phyloP scores from a whole-genome alignment of 1,140 invertebrate species.

The Macrosteles quadrilineatus region DNA sequence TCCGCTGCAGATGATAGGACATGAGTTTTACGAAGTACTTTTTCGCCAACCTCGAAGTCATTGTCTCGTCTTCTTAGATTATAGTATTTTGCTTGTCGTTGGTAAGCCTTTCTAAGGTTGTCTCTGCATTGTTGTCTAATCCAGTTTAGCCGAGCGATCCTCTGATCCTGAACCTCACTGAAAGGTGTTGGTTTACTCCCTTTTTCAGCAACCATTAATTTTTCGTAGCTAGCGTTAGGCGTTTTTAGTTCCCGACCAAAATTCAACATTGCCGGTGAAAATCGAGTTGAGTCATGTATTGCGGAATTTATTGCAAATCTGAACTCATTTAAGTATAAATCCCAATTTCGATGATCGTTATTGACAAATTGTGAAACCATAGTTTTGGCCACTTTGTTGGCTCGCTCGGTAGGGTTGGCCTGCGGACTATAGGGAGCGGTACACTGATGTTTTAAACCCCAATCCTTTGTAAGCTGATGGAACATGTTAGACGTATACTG shows the following conservation, averaged over 20 bases:
- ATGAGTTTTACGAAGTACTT: background rate
- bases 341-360: slow-evolving; percentile 47
- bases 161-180: background rate
- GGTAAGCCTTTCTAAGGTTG: background rate
- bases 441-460: background rate
- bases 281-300: slow-evolving; percentile 45
- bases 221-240: background rate
- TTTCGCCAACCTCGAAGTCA: background rate
- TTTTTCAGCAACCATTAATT: background rate
- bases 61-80: background rate
- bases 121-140: background rate
- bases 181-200: background rate
- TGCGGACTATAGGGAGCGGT: slow-evolving; percentile 48
- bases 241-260: slow-evolving; percentile 47
- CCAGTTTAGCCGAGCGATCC: background rate
- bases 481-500: slow-evolving; percentile 21
- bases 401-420: slow-evolving; percentile 50
- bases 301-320: slow-evolving; percentile 52
- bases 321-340: slow-evolving; percentile 45
- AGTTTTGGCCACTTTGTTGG: slow-evolving; percentile 50
- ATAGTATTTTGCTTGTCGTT: slow-evolving; percentile 4
- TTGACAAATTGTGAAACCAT: slow-evolving; percentile 47
- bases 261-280: slow-evolving; percentile 48
- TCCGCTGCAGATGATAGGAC: slow-evolving; percentile 1
- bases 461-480: slow-evolving; percentile 4